Evolutionary conservation across 2,888 invertebrate species (phyloP), one percentile per base, ranked within the genome.

Genomic region (Hirudinaria manillensis): DNA sequence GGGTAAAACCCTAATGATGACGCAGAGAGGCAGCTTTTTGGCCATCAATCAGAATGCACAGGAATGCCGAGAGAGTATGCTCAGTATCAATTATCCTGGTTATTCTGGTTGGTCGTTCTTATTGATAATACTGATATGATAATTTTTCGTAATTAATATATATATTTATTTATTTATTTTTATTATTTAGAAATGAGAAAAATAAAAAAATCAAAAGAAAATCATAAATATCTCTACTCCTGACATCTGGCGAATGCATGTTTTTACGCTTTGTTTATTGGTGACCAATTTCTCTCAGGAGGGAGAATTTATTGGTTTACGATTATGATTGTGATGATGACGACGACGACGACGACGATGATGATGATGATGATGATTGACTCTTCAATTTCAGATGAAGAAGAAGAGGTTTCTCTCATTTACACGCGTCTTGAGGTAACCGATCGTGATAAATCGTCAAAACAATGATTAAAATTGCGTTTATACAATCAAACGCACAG

Each of bases 391-490:
- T 36, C 75, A 77, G 75, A 73, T 27, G 78, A 79, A 72, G 79
- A 77, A 70, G 87, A 87, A 77, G 86, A 86, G 77, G 84, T 87
- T 76, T 86, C 86, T 16, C 80, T 87, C 78, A 85, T 87, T 83
- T 87, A 87, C 80, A 84, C 86, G 24, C 86, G 86, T 79, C 86
- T 86, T 80, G 87, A 87, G 83, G 85, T 85, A 45, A 2, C n/a
- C n/a, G n/a, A n/a, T n/a, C n/a, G n/a, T n/a, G n/a, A n/a, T n/a
- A n/a, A n/a, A n/a, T n/a, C n/a, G n/a, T n/a, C n/a, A n/a, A 36
- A 36, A 36, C 36, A 6, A 36, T 6, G 10, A 36, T 36, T 36
- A 36, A 10, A 36, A 36, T 36, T 10, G 3, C 36, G 10, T 36
- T 36, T 10, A 36, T 36, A 6, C 36, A 36, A 36, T 36, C 36